Evolutionary conservation across 2,888 invertebrate species (phyloP).

Genomic region (Salticus scenicus): DNA sequence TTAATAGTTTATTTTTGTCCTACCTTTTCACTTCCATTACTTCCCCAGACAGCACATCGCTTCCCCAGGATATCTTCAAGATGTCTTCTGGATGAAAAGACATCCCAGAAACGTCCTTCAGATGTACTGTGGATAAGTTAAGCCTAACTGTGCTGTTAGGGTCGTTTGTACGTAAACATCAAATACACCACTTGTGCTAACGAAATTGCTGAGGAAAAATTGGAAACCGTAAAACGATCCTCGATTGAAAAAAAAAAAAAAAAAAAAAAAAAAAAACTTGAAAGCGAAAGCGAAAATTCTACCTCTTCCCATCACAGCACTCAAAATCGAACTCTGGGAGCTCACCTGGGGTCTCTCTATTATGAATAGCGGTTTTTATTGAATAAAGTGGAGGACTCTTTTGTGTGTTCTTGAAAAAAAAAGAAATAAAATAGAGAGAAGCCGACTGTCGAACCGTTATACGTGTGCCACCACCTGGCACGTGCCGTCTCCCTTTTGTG

Average conservation of each 20-base stretch:
- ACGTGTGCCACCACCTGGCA: constrained; percentile 50
- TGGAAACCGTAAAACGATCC: constrained; percentile 19
- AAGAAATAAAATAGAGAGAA: constrained; percentile 25
- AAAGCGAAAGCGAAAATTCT: constrained; percentile 15
- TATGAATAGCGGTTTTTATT: constrained; percentile 28
- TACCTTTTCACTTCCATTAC: background rate
- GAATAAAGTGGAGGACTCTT: constrained; percentile 53
- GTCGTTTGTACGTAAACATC: background rate
- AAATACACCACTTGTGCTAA: background rate
- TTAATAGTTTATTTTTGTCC: too few species aligned
- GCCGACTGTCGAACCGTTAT: constrained; percentile 44
- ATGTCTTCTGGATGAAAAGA: too few species aligned
- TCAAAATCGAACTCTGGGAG: constrained; percentile 30
- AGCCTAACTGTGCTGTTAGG: too few species aligned
- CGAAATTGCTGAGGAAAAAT: background rate
- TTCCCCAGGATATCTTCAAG: too few species aligned
- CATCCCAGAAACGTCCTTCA: too few species aligned
- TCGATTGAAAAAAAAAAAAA: background rate
- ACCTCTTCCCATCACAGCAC: constrained; percentile 3
- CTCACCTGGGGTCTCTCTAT: constrained; percentile 40
- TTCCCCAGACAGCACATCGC: too few species aligned
- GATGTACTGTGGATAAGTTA: too few species aligned
- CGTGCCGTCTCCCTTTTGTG: constrained; percentile 28
- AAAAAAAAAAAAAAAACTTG: constrained; percentile 16
- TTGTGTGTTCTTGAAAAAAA: background rate